A percentile compares a stretch with the other conserved stretches of the same genome.
These are phyloP conservation scores for Cassiopea andromeda DNA, from an alignment of 30 jellyfish, hydroid and myxozoan species.

Conservation along the genomic window DNA sequence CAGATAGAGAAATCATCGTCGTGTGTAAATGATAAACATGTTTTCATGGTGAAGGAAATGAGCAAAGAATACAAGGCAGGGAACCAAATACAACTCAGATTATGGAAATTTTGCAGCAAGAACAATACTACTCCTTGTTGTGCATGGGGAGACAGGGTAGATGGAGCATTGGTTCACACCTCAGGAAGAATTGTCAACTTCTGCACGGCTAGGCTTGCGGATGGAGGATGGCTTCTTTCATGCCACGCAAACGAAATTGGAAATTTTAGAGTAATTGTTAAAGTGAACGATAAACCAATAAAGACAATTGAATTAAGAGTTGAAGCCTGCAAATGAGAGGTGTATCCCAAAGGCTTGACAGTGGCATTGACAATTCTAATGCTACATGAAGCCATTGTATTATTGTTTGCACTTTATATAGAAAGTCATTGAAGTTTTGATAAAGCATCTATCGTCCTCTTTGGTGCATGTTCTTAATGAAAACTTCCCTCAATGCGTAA, in stretches of 20 bases:
- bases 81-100: not conserved
- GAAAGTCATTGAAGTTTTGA: no score
- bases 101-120: not conserved
- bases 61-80: not conserved
- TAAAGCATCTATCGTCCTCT: no score
- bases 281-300: not conserved
- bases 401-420: no score
- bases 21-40: not conserved
- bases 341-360: not conserved
- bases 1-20: not conserved
- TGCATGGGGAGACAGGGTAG: not conserved
- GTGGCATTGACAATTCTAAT: no score
- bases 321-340: not conserved
- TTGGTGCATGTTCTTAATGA: no score
- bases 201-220: not conserved
- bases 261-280: not conserved
- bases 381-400: no score
- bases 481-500: no score
- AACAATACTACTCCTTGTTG: not conserved
- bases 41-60: not conserved
- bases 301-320: not conserved
- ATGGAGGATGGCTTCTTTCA: constrained; percentile 12
- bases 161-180: not conserved
- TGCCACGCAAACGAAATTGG: not conserved
- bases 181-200: not conserved